phyloP scores from a whole-genome alignment of 2,113 vertebrate genomes.

The Murina feae region DNA sequence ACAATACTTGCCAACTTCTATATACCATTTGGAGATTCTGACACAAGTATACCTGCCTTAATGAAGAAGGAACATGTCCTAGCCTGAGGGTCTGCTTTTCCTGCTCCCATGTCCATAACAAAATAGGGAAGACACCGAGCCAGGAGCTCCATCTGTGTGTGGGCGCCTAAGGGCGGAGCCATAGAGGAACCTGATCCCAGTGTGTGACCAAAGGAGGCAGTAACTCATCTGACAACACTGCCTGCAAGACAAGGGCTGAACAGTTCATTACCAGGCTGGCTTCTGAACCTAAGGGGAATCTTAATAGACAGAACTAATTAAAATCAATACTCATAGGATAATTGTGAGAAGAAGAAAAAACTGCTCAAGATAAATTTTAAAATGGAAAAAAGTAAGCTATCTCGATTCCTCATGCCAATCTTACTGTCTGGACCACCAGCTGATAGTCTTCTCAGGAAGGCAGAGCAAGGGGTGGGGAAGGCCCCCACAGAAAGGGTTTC shows the following conservation, averaged over 20 bases:
- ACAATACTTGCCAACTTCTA: background rate
- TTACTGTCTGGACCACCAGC: background rate
- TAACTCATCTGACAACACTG: background rate
- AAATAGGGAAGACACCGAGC: background rate
- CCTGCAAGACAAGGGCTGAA: background rate
- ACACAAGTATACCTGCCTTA: background rate
- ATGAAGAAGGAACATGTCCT: background rate
- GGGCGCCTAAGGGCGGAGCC: background rate
- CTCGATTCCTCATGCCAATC: background rate
- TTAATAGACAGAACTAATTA: conserved; percentile 68
- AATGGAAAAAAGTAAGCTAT: background rate
- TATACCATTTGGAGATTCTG: conserved; percentile 9
- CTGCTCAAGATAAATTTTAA: background rate
- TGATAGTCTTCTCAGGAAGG: background rate
- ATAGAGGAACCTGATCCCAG: background rate
- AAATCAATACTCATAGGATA: conserved; percentile 20
- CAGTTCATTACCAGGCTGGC: conserved; percentile 52
- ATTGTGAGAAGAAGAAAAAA: background rate
- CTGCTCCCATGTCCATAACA: background rate
- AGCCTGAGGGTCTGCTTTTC: background rate
- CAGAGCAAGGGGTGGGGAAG: background rate
- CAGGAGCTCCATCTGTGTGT: background rate
- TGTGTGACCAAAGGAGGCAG: background rate
- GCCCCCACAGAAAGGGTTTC: background rate
- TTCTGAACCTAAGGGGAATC: conserved; percentile 52